A percentile compares a stretch with the other conserved stretches of the same genome.
These are phyloP conservation scores for Sanderia malayensis DNA, from an alignment of 30 jellyfish, hydroid and myxozoan species.

Conservation along the genomic window DNA sequence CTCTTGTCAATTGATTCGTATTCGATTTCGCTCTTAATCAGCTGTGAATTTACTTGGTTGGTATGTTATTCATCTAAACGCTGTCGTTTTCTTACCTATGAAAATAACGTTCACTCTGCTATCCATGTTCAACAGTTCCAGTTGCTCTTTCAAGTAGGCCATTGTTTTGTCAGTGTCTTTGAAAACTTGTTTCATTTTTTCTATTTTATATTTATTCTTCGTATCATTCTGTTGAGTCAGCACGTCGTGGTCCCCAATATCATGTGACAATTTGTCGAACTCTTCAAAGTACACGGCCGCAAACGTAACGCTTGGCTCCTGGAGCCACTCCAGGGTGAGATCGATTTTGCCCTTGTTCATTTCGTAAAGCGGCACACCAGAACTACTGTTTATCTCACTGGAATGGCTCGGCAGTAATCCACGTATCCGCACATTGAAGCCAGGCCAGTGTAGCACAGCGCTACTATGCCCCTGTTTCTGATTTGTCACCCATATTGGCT, in stretches of 20 bases:
- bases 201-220: slow-evolving; percentile 15
- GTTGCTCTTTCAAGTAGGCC: slow-evolving; percentile 27
- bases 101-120: slow-evolving; percentile 65
- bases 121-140: slow-evolving; percentile 12
- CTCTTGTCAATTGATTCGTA: not conserved
- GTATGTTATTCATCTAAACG: not conserved
- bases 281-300: slow-evolving; percentile 72
- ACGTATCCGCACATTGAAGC: slow-evolving; percentile 48
- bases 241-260: slow-evolving; percentile 1
- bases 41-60: too few species aligned
- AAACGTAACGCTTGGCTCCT: slow-evolving; percentile 56
- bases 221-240: slow-evolving; percentile 7
- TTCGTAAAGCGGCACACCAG: too few species aligned
- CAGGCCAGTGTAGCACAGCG: slow-evolving; percentile 92
- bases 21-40: too few species aligned
- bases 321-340: slow-evolving; percentile 56
- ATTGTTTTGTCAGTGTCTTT: slow-evolving; percentile 49
- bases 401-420: slow-evolving; percentile 60
- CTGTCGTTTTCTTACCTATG: slow-evolving; percentile 43
- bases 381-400: too few species aligned
- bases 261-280: slow-evolving; percentile 45
- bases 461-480: slow-evolving; percentile 80
- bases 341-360: too few species aligned
- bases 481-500: slow-evolving; percentile 88
- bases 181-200: too few species aligned